Conservation (phyloP, 2,113 vertebrate species). For the Talpa occidentalis region DNA sequence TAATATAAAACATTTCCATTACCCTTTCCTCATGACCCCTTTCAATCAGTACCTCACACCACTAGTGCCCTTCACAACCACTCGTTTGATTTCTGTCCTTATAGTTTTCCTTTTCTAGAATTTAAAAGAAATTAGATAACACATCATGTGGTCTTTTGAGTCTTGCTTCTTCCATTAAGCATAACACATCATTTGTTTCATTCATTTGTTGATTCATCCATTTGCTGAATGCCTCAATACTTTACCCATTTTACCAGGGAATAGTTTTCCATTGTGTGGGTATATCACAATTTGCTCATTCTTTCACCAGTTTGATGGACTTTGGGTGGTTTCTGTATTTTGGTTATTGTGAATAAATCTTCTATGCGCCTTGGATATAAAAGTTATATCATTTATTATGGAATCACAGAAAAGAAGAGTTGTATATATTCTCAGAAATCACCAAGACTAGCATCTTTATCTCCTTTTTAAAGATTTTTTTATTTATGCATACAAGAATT, state of each 20-base stretch:
- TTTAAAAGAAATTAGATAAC: background rate
- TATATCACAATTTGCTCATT: background rate
- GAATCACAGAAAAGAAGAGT: conserved; percentile 33
- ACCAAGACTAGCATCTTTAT: background rate
- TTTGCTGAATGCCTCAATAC: background rate
- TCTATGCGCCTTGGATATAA: background rate
- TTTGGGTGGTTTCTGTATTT: background rate
- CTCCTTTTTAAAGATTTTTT: too few species aligned
- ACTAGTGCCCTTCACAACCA: background rate
- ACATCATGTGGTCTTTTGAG: background rate
- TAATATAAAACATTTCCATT: background rate
- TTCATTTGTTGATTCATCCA: background rate
- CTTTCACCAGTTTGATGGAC: background rate
- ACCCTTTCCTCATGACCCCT: background rate
- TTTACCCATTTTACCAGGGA: background rate
- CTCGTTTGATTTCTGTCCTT: background rate
- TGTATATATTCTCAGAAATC: background rate
- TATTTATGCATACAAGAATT: too few species aligned
- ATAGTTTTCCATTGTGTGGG: background rate
- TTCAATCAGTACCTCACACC: background rate
- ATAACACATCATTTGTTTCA: background rate
- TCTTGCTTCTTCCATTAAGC: conserved; percentile 19
- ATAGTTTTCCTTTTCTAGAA: background rate
- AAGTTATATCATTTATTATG: conserved; percentile 7
- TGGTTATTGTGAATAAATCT: background rate